Conservation (phyloP, 2,888 invertebrate genomes). For the Leucophenga maculata region DNA sequence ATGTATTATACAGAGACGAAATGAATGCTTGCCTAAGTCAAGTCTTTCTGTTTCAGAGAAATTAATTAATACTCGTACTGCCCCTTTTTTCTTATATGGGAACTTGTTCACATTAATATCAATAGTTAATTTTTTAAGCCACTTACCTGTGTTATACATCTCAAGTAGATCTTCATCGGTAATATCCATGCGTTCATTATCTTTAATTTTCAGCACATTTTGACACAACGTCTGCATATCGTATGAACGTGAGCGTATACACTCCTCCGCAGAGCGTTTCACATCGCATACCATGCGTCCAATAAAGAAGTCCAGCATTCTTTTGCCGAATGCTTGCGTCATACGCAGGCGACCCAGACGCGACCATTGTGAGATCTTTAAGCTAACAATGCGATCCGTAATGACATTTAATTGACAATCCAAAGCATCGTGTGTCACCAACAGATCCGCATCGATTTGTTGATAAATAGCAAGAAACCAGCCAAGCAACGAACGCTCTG, state of each 20-base stretch:
- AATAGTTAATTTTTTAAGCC: background rate
- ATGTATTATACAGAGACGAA: too few species aligned
- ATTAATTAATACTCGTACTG: too few species aligned
- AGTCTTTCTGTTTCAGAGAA: too few species aligned
- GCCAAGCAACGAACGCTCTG: slow-evolving; percentile 89
- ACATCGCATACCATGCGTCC: slow-evolving; percentile 95
- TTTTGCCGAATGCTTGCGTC: slow-evolving; percentile 76
- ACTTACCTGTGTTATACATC: slow-evolving; percentile 76
- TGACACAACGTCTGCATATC: slow-evolving; percentile 88
- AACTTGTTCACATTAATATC: too few species aligned
- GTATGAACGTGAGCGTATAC: slow-evolving; percentile 92
- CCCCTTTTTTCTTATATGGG: too few species aligned
- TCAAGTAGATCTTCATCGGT: slow-evolving; percentile 80
- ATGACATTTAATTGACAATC: slow-evolving; percentile 92
- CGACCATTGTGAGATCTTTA: slow-evolving; percentile 91
- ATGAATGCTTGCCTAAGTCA: too few species aligned
- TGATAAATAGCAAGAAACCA: slow-evolving; percentile 89
- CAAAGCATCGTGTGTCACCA: slow-evolving; percentile 93
- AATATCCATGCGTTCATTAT: slow-evolving; percentile 81
- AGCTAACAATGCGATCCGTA: slow-evolving; percentile 83
- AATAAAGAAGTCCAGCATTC: slow-evolving; percentile 76
- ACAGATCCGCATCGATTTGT: slow-evolving; percentile 92
- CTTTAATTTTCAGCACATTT: slow-evolving; percentile 82
- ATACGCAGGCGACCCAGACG: slow-evolving; percentile 89
- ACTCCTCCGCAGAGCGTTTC: slow-evolving; percentile 92